phyloP scores from a whole-genome alignment of 2,888 invertebrate genomes.

The Melinaea menophilus region DNA sequence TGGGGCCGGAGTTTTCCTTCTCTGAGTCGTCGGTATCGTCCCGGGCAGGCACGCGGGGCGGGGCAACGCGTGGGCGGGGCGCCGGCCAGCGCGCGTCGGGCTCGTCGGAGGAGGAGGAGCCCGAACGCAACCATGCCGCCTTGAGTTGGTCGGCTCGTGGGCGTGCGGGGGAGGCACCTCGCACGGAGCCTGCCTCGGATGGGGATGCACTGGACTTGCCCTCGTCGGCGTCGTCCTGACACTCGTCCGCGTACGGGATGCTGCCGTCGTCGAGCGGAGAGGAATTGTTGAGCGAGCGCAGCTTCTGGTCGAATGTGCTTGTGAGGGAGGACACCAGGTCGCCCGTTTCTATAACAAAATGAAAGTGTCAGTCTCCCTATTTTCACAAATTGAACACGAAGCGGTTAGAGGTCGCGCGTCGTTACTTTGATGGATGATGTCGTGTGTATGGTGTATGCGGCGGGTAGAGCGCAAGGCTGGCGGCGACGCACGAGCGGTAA shows the following conservation, averaged over 20 bases:
- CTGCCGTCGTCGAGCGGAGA: conserved; percentile 82
- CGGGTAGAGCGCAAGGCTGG: conserved; percentile 35
- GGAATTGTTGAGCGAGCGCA: conserved; percentile 84
- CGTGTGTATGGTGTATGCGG: conserved; percentile 28
- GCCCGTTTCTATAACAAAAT: conserved; percentile 84
- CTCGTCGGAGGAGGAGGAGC: conserved; percentile 54
- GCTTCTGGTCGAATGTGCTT: conserved; percentile 90
- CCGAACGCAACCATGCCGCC: conserved; percentile 71
- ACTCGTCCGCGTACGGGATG: conserved; percentile 85
- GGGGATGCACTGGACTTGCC: conserved; percentile 57
- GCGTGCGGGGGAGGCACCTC: conserved; percentile 31
- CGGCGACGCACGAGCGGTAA: conserved; percentile 50
- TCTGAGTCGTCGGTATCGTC: conserved; percentile 62
- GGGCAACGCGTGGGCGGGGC: conserved; percentile 37
- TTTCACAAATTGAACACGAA: conserved; percentile 44
- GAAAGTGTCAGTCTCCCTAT: conserved; percentile 31
- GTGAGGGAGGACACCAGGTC: conserved; percentile 89
- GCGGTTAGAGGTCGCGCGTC: conserved; percentile 55
- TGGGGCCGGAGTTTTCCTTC: conserved; percentile 60
- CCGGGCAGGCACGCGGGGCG: conserved; percentile 15
- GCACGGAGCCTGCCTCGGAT: conserved; percentile 45
- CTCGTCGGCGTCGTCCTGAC: conserved; percentile 75
- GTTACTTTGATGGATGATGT: conserved; percentile 45
- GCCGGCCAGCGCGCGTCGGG: conserved; percentile 48
- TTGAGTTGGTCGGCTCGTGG: conserved; percentile 59